phyloP scores from a whole-genome alignment of 2,113 vertebrate species.

The Thoracochromis brauschi region DNA sequence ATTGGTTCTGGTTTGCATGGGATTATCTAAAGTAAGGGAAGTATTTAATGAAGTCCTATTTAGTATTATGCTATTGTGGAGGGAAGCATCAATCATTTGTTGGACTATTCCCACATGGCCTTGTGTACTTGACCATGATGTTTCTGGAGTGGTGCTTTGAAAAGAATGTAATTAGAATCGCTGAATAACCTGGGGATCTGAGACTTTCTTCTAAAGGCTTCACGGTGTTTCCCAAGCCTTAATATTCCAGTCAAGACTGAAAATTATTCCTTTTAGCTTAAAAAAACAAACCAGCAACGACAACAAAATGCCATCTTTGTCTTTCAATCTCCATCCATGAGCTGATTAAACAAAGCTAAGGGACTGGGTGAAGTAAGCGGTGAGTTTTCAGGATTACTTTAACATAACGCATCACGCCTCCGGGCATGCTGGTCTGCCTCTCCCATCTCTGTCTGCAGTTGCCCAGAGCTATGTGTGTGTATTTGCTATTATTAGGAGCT shows the following conservation, averaged over 20 bases:
- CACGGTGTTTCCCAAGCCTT: not conserved
- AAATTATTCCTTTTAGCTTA: constrained; percentile 29
- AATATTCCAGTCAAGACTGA: not conserved
- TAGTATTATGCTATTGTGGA: constrained; percentile 19
- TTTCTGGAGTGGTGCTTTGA: not conserved
- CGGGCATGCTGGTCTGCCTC: constrained; percentile 32
- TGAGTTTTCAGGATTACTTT: constrained; percentile 52
- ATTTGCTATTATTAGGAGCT: constrained; percentile 68
- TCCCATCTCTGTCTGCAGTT: constrained; percentile 43
- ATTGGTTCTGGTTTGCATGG: constrained; percentile 22
- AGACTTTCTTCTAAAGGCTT: not conserved
- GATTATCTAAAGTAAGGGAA: constrained; percentile 38
- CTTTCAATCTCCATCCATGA: not conserved
- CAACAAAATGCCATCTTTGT: not conserved
- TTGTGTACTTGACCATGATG: constrained; percentile 8
- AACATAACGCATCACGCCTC: constrained; percentile 39
- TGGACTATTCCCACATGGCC: not conserved
- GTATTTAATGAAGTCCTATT: constrained; percentile 44
- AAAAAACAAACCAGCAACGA: not conserved
- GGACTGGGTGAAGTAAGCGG: constrained; percentile 31
- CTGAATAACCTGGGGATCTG: not conserved
- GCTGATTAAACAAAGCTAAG: constrained; percentile 50
- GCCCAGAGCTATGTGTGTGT: constrained; percentile 47
- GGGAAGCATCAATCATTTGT: constrained; percentile 40
- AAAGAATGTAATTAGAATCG: constrained; percentile 14